Percentiles rank a stretch among this genome's conserved stretches.
Conservation (phyloP, 2,113 vertebrate species). For the Lasiurus cinereus region DNA sequence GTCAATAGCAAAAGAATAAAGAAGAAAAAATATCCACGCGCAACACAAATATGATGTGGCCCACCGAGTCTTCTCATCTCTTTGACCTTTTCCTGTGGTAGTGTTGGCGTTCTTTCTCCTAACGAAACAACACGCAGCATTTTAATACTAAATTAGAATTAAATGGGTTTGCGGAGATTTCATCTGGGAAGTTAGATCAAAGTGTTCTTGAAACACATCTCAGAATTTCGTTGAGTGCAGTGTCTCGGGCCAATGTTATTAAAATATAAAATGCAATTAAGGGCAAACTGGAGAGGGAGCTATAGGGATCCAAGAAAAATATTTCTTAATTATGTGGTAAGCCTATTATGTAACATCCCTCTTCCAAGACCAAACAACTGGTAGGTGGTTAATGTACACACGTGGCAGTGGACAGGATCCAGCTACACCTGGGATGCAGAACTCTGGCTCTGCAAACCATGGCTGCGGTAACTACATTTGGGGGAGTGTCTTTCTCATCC, state of each 20-base stretch:
- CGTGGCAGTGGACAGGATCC: constrained; percentile 44
- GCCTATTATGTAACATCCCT: constrained; percentile 70
- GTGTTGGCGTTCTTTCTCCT: constrained; percentile 43
- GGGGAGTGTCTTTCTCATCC: background rate
- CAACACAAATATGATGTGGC: background rate
- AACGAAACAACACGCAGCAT: constrained; percentile 47
- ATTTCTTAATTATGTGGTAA: constrained; percentile 80
- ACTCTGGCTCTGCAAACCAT: constrained; percentile 36
- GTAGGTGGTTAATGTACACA: background rate
- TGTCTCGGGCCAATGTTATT: constrained; percentile 68
- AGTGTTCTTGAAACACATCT: constrained; percentile 67
- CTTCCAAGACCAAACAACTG: constrained; percentile 77
- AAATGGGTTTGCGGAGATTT: constrained; percentile 68
- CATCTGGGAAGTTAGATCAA: constrained; percentile 58
- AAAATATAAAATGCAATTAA: constrained; percentile 77
- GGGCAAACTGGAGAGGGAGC: constrained; percentile 67
- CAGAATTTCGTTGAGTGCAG: constrained; percentile 58
- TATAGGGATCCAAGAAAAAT: constrained; percentile 78
- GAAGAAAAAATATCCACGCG: constrained; percentile 35
- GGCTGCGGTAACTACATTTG: constrained; percentile 43
- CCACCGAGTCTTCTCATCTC: constrained; percentile 21
- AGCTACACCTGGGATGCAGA: constrained; percentile 70
- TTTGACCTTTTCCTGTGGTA: constrained; percentile 33
- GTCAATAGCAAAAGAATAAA: constrained; percentile 66
- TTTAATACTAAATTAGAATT: constrained; percentile 61